Evolutionary conservation across 2,888 invertebrate species (phyloP).

Genomic region (Volucella inflata): DNA sequence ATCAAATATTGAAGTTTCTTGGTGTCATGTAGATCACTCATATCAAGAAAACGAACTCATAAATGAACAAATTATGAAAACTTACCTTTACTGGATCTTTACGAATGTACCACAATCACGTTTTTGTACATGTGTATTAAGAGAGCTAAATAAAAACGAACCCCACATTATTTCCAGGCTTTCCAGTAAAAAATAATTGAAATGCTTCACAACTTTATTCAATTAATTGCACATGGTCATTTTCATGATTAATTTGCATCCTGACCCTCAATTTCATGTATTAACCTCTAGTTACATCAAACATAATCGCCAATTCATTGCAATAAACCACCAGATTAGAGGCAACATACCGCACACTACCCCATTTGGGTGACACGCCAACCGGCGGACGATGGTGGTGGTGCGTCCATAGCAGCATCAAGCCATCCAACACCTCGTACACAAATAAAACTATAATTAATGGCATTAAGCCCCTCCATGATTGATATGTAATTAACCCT

Average conservation of each 20-base stretch:
- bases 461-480: constrained; percentile 73
- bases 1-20: no score
- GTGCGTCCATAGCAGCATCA: neutral
- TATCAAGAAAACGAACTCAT: no score
- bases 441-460: constrained; percentile 75
- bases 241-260: constrained; percentile 65
- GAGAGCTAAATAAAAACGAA: no score
- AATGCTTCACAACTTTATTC: constrained; percentile 17
- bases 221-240: constrained; percentile 45
- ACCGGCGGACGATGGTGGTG: neutral
- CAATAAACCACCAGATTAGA: constrained; percentile 75
- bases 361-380: constrained; percentile 60
- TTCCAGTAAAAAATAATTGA: neutral
- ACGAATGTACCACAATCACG: no score
- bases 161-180: no score
- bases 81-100: no score
- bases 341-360: constrained; percentile 62
- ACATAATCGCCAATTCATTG: constrained; percentile 75
- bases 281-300: constrained; percentile 72
- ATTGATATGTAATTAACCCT: constrained; percentile 77
- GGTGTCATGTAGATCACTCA: no score
- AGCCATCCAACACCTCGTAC: constrained; percentile 61
- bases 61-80: no score
- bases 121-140: no score
- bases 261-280: constrained; percentile 70